Evolutionary conservation across 2,888 invertebrate species (phyloP).

Genomic region (Thereva unica): DNA sequence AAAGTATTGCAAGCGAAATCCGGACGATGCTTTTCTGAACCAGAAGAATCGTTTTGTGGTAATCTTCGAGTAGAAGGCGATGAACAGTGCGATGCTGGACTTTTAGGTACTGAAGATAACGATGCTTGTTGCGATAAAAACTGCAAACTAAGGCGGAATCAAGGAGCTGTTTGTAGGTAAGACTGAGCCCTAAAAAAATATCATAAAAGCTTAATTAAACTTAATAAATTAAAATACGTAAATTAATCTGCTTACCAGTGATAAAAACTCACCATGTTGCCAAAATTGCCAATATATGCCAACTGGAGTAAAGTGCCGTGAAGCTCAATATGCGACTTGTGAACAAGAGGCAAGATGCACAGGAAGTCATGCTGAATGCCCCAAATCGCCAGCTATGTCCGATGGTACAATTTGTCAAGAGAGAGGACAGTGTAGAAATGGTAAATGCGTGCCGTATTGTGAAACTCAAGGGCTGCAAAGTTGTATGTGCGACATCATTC

Average conservation of each 20-base stretch:
- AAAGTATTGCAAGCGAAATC: slow-evolving; percentile 93
- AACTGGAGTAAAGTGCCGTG: slow-evolving; percentile 81
- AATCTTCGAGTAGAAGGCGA: slow-evolving; percentile 93
- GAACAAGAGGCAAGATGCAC: slow-evolving; percentile 90
- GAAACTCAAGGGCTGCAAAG: slow-evolving; percentile 90
- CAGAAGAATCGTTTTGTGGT: slow-evolving; percentile 94
- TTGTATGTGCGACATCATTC: slow-evolving; percentile 95
- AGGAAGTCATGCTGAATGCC: slow-evolving; percentile 79
- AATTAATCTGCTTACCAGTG: slow-evolving; percentile 62
- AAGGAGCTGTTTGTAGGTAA: slow-evolving; percentile 88
- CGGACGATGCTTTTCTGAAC: slow-evolving; percentile 88
- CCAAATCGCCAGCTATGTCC: slow-evolving; percentile 75
- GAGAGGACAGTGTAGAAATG: slow-evolving; percentile 85
- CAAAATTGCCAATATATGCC: slow-evolving; percentile 87
- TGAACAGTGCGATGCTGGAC: slow-evolving; percentile 95
- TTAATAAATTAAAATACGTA: neutral
- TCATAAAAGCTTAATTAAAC: too few relatives aligned
- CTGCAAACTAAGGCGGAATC: slow-evolving; percentile 79
- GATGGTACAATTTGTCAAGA: slow-evolving; percentile 83
- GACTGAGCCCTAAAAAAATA: too few relatives aligned
- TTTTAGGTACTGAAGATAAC: slow-evolving; percentile 89
- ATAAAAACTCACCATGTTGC: slow-evolving; percentile 96
- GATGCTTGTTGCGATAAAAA: slow-evolving; percentile 93
- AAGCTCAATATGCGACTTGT: slow-evolving; percentile 89
- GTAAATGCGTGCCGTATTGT: slow-evolving; percentile 94